Percentiles rank a stretch among this genome's conserved stretches.
Conservation (phyloP, 2,888 invertebrate genomes). For the Rhodophaea formosa region DNA sequence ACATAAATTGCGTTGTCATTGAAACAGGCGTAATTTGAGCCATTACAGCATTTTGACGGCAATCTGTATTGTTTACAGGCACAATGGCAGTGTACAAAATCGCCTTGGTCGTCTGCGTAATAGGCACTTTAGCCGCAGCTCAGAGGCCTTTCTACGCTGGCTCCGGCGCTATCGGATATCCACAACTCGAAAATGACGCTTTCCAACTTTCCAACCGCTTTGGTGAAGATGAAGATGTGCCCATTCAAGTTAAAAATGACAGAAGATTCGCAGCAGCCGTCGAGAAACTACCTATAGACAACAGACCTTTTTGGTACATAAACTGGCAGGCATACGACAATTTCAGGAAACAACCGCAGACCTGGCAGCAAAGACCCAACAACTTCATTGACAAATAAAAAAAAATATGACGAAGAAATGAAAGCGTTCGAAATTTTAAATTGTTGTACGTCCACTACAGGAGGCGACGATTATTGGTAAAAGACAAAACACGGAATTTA, state of each 20-base stretch:
- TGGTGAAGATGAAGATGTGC: conserved; percentile 67
- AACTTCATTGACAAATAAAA: conserved; percentile 23
- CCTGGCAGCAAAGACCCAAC: conserved; percentile 32
- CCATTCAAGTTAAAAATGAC: conserved; percentile 83
- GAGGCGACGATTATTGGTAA: neutral
- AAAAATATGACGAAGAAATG: conserved; percentile 8
- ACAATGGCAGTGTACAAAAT: conserved; percentile 50
- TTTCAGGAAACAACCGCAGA: conserved; percentile 48
- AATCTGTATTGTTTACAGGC: conserved; percentile 35
- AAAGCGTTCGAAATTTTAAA: conserved; percentile 18
- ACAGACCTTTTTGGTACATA: conserved; percentile 83
- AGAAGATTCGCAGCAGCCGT: conserved; percentile 77
- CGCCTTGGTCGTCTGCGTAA: conserved; percentile 40
- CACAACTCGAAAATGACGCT: conserved; percentile 63
- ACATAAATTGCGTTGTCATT: conserved; percentile 1
- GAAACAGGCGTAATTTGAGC: neutral
- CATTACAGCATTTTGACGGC: conserved; percentile 9
- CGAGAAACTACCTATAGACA: conserved; percentile 79
- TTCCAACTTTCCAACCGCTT: conserved; percentile 69
- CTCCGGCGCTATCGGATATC: conserved; percentile 80
- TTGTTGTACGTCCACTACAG: neutral
- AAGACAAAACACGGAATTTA: neutral
- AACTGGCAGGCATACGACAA: conserved; percentile 82
- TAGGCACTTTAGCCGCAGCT: conserved; percentile 52
- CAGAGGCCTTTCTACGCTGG: conserved; percentile 86